Evolutionary conservation across 2,797 vertebrate genomes (phyloP).

Genomic region (Enteromius fasciolatus): DNA sequence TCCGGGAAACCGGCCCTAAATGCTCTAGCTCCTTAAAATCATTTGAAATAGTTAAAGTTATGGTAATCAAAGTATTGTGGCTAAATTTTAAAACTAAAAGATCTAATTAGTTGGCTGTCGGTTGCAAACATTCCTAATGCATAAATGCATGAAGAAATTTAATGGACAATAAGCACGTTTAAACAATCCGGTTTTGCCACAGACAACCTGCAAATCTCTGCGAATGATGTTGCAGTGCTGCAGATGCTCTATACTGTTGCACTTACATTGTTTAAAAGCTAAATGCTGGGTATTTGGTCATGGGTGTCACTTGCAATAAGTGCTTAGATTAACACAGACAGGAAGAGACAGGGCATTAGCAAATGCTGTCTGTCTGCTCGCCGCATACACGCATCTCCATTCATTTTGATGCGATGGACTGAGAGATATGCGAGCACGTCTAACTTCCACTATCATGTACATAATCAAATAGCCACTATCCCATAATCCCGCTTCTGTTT

Average conservation of each 20-base stretch:
- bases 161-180: not conserved
- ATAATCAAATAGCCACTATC: conserved; percentile 9
- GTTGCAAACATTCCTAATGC: not conserved
- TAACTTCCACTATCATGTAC: conserved; percentile 13
- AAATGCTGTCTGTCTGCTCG: not conserved
- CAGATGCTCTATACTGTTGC: conserved; percentile 4
- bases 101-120: not conserved
- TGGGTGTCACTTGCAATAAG: conserved; percentile 28
- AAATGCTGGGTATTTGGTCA: conserved; percentile 13
- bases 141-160: not conserved
- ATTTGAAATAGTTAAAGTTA: not conserved
- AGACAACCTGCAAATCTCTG: conserved; percentile 10
- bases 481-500: conserved; percentile 31
- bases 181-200: not conserved
- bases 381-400: conserved; percentile 21
- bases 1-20: no score
- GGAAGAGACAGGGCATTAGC: conserved; percentile 20
- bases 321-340: conserved; percentile 39
- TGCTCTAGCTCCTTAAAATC: not conserved
- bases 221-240: not conserved
- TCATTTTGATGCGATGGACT: not conserved
- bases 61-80: not conserved
- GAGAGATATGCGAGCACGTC: not conserved
- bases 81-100: not conserved
- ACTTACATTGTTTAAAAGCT: conserved; percentile 24